Base-by-base conservation (phyloP, 2,113 vertebrate species). In the Dicaeum eximium region DNA sequence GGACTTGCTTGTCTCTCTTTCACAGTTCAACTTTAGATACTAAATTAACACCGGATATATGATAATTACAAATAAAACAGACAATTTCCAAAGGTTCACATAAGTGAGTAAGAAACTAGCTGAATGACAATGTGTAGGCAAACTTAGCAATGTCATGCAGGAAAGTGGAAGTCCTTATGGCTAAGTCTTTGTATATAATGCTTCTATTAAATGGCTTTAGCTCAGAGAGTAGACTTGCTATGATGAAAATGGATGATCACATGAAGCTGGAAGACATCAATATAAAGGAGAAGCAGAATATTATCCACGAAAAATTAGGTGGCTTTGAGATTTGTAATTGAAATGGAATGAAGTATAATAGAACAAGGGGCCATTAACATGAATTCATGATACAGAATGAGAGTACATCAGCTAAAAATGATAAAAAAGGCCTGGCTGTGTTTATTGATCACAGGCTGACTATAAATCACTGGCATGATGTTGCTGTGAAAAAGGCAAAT, bases 291-390 rank as follows among this genome's bases (percentile, higher is more conserved):
- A 69, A 88, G 90, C 64, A 86, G 82, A 90, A 37, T 80, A 90
- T 78, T 66, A 88, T n/a, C 75, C 60, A 84, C 60, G 7, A 95
- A 94, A 96, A 84, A 92, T 91, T 88, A 86, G 56, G 69, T 92
- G 65, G 15, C 86, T 96, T 88, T 90, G 86, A 84, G 60, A 48
- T 93, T 94, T 91, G 65, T 94, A 95, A 95, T 81, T 92, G 91
- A 95, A 95, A 95, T 74, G 31, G 94, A 95, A 92, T 79, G 72
- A 88, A 88, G 75, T 86, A 30, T 78, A 95, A 90, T 93, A 86
- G 88, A 90, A 89, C 69, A 94, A 92, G 57, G 22, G 69, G 28
- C 86, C 79, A 95, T 96, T 94, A 97, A 92, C 86, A 71, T 80
- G 80, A 92, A 70, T 91, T 37, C 53, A 19, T 56, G 56, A 78